Conservation (phyloP, 2,113 vertebrate species). For the Fukomys damarensis region DNA sequence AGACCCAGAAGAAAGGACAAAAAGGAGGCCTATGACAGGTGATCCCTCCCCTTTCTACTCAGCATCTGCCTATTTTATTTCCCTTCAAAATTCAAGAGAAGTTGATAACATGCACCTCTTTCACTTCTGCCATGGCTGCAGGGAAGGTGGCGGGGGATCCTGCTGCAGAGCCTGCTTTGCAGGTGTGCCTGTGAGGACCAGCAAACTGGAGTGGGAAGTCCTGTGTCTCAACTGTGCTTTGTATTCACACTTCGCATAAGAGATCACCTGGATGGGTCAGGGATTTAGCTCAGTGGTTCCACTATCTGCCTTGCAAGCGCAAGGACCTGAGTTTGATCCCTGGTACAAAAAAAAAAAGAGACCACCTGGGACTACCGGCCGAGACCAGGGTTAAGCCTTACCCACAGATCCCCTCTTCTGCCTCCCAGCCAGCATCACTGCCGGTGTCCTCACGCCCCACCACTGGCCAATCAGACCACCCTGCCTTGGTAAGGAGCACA, state of each 20-base stretch:
- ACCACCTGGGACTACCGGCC: background rate
- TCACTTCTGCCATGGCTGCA: rapidly evolving
- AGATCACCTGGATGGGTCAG: background rate
- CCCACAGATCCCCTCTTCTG: background rate
- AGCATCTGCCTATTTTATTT: background rate
- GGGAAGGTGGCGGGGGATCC: background rate
- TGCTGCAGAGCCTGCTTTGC: background rate
- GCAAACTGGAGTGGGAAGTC: background rate
- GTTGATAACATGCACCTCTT: background rate
- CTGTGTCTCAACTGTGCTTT: background rate
- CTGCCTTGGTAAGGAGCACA: no score
- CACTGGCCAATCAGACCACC: background rate
- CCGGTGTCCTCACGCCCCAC: background rate
- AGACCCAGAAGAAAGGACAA: background rate
- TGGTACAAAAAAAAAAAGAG: no score
- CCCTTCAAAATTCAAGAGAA: background rate
- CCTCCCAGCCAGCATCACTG: background rate
- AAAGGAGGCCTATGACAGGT: background rate
- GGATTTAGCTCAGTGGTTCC: no score
- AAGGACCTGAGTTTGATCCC: no score
- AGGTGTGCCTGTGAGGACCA: background rate
- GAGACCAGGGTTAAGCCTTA: background rate
- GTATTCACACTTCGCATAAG: background rate
- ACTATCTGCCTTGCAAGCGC: no score
- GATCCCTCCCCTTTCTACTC: background rate